Evolutionary conservation across 2,113 vertebrate genomes (phyloP).

Genomic region (Cervus canadensis): DNA sequence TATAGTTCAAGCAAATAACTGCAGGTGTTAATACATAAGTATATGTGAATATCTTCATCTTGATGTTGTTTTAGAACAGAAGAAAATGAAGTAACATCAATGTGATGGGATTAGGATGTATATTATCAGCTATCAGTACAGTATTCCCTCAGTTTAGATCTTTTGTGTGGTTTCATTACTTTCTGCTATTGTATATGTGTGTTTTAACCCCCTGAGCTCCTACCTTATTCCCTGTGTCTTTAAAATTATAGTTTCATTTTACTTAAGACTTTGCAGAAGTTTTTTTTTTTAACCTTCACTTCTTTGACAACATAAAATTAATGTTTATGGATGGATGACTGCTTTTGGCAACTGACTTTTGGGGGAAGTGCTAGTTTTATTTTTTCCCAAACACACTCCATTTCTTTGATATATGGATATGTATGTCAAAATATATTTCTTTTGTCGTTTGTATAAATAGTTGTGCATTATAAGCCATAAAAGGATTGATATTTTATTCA

Average conservation of each 20-base stretch:
- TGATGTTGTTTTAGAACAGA: not conserved
- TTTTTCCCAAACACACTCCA: not conserved
- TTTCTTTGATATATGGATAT: not conserved
- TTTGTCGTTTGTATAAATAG: not conserved
- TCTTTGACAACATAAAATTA: not conserved
- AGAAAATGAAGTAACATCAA: not conserved
- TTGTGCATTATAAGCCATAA: not conserved
- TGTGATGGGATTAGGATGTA: not conserved
- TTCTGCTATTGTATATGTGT: not conserved
- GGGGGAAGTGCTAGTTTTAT: not conserved
- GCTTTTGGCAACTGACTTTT: not conserved
- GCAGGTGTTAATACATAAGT: not conserved
- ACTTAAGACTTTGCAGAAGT: not conserved
- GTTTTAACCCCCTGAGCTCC: not conserved
- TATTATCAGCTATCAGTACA: not conserved
- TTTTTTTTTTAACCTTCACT: not conserved
- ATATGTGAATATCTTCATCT: not conserved
- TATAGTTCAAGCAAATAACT: not conserved
- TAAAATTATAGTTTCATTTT: slow-evolving; percentile 3
- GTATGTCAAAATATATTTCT: not conserved
- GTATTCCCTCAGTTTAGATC: not conserved
- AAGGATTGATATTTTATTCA: not conserved
- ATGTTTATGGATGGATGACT: not conserved
- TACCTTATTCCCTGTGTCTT: not conserved
- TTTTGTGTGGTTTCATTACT: not conserved